Percentiles rank a stretch among this genome's conserved stretches.
These are phyloP conservation scores for Orius laevigatus DNA, from an alignment of 1,140 invertebrate species.

Conservation along the genomic window DNA sequence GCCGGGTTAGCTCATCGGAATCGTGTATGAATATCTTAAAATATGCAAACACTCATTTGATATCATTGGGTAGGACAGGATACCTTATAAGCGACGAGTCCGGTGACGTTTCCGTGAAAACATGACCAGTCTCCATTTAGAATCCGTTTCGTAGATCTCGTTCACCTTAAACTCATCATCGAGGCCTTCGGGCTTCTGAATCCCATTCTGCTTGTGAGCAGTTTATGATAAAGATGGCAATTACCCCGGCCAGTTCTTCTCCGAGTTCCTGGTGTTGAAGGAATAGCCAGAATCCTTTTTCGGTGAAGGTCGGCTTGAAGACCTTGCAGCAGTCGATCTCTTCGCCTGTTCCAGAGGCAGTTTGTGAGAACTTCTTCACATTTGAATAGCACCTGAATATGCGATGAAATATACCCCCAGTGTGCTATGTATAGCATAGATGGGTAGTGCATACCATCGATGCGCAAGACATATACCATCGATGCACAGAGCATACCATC, in stretches of 20 bases:
- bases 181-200: slow-evolving; percentile 1
- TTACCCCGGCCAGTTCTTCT: slow-evolving; percentile 33
- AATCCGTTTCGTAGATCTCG: slow-evolving; percentile 44
- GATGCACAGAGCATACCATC: too few relatives aligned
- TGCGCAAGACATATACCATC: too few relatives aligned
- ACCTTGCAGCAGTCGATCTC: slow-evolving; percentile 38
- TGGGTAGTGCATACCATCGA: too few relatives aligned
- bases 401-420: too few relatives aligned
- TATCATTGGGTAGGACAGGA: too few relatives aligned
- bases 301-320: slow-evolving; percentile 45
- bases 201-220: background rate
- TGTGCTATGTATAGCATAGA: too few relatives aligned
- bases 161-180: slow-evolving; percentile 21
- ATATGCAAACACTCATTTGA: too few relatives aligned
- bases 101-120: slow-evolving; percentile 29
- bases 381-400: slow-evolving; percentile 33
- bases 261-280: slow-evolving; percentile 41
- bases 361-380: slow-evolving; percentile 36
- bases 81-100: too few relatives aligned
- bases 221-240: too few relatives aligned
- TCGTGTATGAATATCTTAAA: slow-evolving; percentile 48
- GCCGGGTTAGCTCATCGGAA: slow-evolving; percentile 44
- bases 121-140: slow-evolving; percentile 39
- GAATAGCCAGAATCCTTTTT: slow-evolving; percentile 51
- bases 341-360: slow-evolving; percentile 44